Base-by-base conservation (phyloP, 2,888 invertebrate genomes). In the Ellobium chinense region DNA sequence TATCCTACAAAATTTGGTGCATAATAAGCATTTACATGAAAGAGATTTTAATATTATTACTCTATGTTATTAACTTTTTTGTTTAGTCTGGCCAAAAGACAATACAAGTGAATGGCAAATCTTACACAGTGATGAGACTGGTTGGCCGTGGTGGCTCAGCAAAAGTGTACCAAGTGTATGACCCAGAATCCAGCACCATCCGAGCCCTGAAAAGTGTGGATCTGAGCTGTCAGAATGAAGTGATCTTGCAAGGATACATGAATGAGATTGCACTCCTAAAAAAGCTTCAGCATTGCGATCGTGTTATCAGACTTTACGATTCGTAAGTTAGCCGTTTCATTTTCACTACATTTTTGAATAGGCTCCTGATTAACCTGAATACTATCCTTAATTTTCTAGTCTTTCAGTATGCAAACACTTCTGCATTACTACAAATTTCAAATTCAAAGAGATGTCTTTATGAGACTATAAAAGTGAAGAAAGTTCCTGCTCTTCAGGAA, bases 71-170 rank as follows among this genome's bases (percentile, higher is more conserved):
- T n/a, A n/a, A n/a, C n/a, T n/a, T 60, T 9, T n/a, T 58, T 58
- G 14, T n/a, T n/a, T 24, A 72, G 72, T 27, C 72, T 37, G 72
- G 36, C 5, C 24, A 77, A 39, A 80, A 85, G 46, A 70, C 65
- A 18, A 68, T 82, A 3, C 85, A 84, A n/a, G 96, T 98, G 1
- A 97, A 97, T 84, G 94, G 95, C 34, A 95, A 95, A 72, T 94
- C 95, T 36, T 98, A 97, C 92, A 93, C 95, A 83, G 94, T 97
- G 73, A 94, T 96, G 21, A 96, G 95, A 84, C 94, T 95, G 87
- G 93, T 98, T 68, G 98, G 98, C 0, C 95, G 95, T 87, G 98
- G 98, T n/a, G 98, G 98, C 60, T 97, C 97, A 78, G 97, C 97
- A 89, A 95, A 96, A 92, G 98, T 98, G 21, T 68, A 84, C 46